Base-by-base conservation (phyloP, 2,888 invertebrate species). In the Graphium colonna region DNA sequence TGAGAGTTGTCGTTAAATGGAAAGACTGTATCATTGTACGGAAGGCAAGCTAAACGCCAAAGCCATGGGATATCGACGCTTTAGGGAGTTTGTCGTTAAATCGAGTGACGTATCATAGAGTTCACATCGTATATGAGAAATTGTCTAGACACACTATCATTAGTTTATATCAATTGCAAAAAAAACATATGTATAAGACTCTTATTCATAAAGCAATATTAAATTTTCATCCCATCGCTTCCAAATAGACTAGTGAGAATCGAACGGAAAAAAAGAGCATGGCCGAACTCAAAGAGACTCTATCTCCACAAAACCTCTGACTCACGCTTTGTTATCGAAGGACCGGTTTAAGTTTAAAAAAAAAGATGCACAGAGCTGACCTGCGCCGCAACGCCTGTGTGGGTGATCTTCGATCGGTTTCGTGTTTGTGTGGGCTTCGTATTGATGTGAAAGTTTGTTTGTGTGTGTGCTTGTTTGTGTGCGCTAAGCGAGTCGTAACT, bases 311-410 rank as follows among this genome's bases (percentile, higher is more conserved):
- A 65, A 68, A 66, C 68, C 59, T 66, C 75, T 88, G 85, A 88
- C 70, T 86, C 86, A 87, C 77, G 64, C 61, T 77, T 77, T 80
- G 79, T 82, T 79, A 78, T 78, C 72, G 73, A 68, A 69, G 81
- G 83, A 88, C 88, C 84, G 75, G 87, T 88, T 84, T 64, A 58
- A 55, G n/a, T 60, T 68, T 61, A 69, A 63, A 81, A 77, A 78
- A 79, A 78, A 69, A 64, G 73, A 79, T 75, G 75, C 77, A 69
- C 71, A 67, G 67, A 66, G 73, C 69, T 84, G 86, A 85, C 84
- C 87, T 79, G 82, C 77, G 75, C 71, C 72, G 67, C 74, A 78
- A 31, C 44, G 38, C 61, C 74, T 75, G 77, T 73, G 75, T 56
- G 75, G 69, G 64, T 61, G 62, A 62, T 57, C 55, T 60, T 49